Percentiles rank a stretch among this genome's conserved stretches.
Evolutionary conservation across 2,888 invertebrate species (phyloP).

Genomic region (Limnephilus rhombicus): DNA sequence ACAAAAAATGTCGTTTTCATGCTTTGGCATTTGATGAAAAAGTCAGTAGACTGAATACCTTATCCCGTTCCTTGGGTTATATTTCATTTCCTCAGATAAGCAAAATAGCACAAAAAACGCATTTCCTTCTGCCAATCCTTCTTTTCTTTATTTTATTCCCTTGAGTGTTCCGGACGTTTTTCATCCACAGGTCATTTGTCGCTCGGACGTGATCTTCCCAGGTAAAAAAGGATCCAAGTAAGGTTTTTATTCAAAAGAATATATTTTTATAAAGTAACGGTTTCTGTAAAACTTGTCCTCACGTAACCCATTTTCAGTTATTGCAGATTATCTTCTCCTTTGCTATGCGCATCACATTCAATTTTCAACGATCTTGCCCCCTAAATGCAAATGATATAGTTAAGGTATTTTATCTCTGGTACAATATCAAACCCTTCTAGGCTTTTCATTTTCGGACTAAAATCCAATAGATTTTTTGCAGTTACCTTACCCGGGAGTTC

Average conservation of each 20-base stretch:
- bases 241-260: conserved; percentile 3
- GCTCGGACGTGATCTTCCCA: conserved; percentile 51
- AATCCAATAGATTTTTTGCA: background rate
- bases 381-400: conserved; percentile 11
- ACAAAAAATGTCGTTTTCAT: background rate
- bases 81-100: conserved; percentile 46
- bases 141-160: conserved; percentile 47
- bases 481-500: background rate
- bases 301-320: conserved; percentile 37
- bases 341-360: conserved; percentile 15
- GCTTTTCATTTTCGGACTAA: background rate
- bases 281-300: conserved; percentile 16
- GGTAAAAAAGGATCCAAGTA: conserved; percentile 39
- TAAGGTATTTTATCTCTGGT: conserved; percentile 3
- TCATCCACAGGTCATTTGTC: conserved; percentile 53
- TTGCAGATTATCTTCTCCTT: conserved; percentile 22
- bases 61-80: background rate
- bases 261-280: conserved; percentile 18
- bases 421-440: background rate
- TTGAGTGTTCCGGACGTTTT: conserved; percentile 39
- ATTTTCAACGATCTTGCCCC: conserved; percentile 26
- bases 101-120: conserved; percentile 42
- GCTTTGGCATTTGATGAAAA: background rate
- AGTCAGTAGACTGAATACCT: background rate
- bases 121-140: conserved; percentile 41